Conservation (phyloP, 2,888 invertebrate genomes). For the Melieria crassipennis region DNA sequence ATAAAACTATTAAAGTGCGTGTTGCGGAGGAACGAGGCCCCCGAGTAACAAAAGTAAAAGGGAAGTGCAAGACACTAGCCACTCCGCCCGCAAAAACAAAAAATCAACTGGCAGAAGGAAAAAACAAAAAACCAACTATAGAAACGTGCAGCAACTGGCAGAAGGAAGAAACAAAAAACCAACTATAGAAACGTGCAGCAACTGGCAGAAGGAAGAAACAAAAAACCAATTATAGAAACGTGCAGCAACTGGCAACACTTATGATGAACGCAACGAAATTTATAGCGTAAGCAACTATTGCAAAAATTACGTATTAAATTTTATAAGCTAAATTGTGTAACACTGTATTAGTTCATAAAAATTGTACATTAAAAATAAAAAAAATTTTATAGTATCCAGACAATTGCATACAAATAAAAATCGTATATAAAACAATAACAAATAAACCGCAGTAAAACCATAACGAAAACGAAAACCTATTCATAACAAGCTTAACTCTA, state of each 20-base stretch:
- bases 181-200: too few relatives aligned
- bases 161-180: too few relatives aligned
- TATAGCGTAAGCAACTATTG: background rate
- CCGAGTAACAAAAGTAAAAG: background rate
- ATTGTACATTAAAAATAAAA: background rate
- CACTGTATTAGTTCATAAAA: background rate
- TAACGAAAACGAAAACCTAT: too few relatives aligned
- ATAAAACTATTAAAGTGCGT: background rate
- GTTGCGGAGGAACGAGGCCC: slow-evolving; percentile 3
- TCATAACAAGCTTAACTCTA: too few relatives aligned
- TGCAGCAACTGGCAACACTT: too few relatives aligned
- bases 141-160: background rate
- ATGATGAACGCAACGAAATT: background rate
- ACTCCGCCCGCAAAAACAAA: slow-evolving; percentile 2
- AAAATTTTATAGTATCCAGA: background rate
- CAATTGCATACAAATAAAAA: background rate
- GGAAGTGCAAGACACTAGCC: slow-evolving; percentile 6
- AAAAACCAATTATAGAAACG: too few relatives aligned
- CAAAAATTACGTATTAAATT: background rate
- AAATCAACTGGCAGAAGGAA: background rate
- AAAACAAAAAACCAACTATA: background rate
- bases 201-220: too few relatives aligned
- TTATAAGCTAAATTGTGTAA: background rate
- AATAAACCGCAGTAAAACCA: too few relatives aligned
- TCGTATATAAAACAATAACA: too few relatives aligned